phyloP scores from a whole-genome alignment of 2,888 invertebrate genomes.

The Gisinianus flammeolus region DNA sequence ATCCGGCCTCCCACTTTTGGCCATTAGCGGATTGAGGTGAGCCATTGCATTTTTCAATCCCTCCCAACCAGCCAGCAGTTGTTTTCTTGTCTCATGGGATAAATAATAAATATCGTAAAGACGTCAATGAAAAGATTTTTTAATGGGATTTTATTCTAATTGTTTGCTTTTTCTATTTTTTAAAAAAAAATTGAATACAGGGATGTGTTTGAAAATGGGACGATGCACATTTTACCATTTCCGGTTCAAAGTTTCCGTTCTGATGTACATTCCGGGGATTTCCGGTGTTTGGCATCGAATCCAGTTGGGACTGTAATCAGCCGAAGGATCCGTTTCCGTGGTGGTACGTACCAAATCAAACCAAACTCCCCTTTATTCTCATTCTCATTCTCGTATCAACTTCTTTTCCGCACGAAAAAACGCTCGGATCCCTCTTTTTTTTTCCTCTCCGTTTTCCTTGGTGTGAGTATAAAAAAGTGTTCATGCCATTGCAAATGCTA shows the following conservation, averaged over 20 bases:
- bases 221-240: constrained; percentile 37
- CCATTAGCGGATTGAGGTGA: constrained; percentile 28
- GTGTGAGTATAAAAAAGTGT: neutral
- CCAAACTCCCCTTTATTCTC: neutral
- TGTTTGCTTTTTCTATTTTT: neutral
- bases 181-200: constrained; percentile 15
- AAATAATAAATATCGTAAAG: neutral
- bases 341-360: constrained; percentile 15
- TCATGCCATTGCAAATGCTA: neutral
- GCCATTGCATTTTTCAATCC: neutral
- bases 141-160: no score
- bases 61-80: neutral
- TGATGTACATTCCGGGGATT: constrained; percentile 43
- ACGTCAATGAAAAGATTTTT: no score
- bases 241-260: constrained; percentile 34
- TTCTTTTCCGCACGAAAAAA: neutral
- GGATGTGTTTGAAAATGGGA: constrained; percentile 32
- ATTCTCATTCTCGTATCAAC: no score
- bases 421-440: neutral
- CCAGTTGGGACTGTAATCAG: constrained; percentile 45
- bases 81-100: neutral
- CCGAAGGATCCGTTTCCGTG: constrained; percentile 37
- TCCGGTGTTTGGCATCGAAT: constrained; percentile 50
- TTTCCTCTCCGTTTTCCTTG: neutral
- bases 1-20: constrained; percentile 34